phyloP scores from a whole-genome alignment of 2,113 vertebrate species.

The Caranx ignobilis region DNA sequence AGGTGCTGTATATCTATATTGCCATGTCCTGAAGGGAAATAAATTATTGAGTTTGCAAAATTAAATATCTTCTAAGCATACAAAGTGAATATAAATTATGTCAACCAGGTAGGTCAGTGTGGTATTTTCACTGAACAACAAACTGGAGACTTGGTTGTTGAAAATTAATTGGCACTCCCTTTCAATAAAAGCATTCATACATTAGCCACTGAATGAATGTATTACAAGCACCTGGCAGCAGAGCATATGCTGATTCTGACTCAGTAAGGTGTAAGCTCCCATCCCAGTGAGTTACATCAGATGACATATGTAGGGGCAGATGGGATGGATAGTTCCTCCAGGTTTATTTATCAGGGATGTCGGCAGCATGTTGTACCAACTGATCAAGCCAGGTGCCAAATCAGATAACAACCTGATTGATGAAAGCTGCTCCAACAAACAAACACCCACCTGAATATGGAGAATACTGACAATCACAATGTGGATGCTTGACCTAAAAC shows the following conservation, averaged over 20 bases:
- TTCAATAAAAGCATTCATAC: conserved; percentile 31
- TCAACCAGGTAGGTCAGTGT: neutral
- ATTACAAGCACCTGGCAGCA: conserved; percentile 67
- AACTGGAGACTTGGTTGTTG: neutral
- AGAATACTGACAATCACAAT: conserved; percentile 30
- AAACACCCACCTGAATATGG: conserved; percentile 48
- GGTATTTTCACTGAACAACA: neutral
- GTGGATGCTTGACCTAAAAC: conserved; percentile 31
- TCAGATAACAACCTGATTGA: conserved; percentile 74
- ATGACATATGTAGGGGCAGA: conserved; percentile 81
- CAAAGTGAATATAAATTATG: neutral
- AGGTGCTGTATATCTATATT: neutral
- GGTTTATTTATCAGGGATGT: conserved; percentile 79
- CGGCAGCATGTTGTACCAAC: conserved; percentile 73
- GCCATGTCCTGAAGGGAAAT: neutral
- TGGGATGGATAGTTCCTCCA: conserved; percentile 75
- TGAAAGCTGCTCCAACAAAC: conserved; percentile 68
- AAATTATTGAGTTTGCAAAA: neutral
- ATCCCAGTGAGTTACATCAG: conserved; percentile 71
- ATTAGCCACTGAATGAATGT: conserved; percentile 49
- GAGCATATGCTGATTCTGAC: conserved; percentile 59
- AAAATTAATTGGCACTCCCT: conserved; percentile 36
- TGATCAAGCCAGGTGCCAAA: conserved; percentile 77
- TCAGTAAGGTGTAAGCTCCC: conserved; percentile 66
- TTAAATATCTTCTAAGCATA: neutral